phyloP scores from a whole-genome alignment of 2,113 vertebrate genomes.

The Thamnaconus septentrionalis region DNA sequence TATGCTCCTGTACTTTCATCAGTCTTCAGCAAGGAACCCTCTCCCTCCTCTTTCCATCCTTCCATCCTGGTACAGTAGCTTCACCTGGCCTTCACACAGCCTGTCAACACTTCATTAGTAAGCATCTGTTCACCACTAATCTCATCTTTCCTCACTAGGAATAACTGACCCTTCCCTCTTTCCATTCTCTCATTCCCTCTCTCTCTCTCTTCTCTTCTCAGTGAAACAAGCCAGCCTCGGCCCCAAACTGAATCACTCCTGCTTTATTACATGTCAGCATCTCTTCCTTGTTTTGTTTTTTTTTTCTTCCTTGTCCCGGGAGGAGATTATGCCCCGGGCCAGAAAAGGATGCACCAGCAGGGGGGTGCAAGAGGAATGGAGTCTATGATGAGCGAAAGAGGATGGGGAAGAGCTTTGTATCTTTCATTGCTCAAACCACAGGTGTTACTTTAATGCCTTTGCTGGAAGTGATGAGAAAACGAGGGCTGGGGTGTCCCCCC shows the following conservation, averaged over 20 bases:
- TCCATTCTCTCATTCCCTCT: background rate
- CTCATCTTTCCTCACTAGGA: slow-evolving; percentile 42
- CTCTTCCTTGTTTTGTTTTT: slow-evolving; percentile 55
- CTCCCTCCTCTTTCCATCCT: slow-evolving; percentile 26
- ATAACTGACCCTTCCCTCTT: slow-evolving; percentile 18
- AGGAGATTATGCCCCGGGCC: slow-evolving; percentile 71
- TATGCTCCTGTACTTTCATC: slow-evolving; percentile 23
- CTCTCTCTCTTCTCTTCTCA: too few species aligned
- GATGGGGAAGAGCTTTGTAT: slow-evolving; percentile 46
- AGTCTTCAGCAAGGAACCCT: slow-evolving; percentile 20
- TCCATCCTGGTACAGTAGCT: slow-evolving; percentile 28
- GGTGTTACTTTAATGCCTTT: slow-evolving; percentile 78
- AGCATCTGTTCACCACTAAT: slow-evolving; percentile 59
- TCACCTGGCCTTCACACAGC: slow-evolving; percentile 33
- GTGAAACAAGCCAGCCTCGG: slow-evolving; percentile 15
- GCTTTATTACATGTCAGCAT: slow-evolving; percentile 73
- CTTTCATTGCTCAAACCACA: slow-evolving; percentile 74
- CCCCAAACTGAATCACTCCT: slow-evolving; percentile 42
- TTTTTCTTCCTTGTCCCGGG: slow-evolving; percentile 55
- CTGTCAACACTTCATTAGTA: slow-evolving; percentile 69
- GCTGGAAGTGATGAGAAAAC: slow-evolving; percentile 61
- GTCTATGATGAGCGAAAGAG: slow-evolving; percentile 20
- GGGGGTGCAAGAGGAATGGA: slow-evolving; percentile 21
- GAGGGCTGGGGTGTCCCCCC: slow-evolving; percentile 16
- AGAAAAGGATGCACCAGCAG: slow-evolving; percentile 34